Evolutionary conservation across 2,888 invertebrate genomes (phyloP), one percentile per base, ranked within the genome.

Genomic region (Diaprepes abbreviatus): DNA sequence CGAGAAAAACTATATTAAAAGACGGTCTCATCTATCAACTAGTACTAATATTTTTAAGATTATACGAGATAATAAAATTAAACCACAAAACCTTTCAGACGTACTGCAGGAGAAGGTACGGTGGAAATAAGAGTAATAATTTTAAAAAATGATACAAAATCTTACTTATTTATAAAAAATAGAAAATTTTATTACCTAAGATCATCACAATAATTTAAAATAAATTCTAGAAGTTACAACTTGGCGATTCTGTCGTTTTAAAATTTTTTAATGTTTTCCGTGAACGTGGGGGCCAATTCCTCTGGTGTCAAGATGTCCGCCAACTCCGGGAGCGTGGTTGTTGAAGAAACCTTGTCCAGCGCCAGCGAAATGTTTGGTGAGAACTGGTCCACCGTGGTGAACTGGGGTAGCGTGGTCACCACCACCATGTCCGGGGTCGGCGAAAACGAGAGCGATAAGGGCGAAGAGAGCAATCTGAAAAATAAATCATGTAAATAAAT

Each of bases 251-350:
- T 38, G 54, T 43, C 54, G 40, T 14, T 58, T 28, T 28, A 28
- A 24, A n/a, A 10, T 24, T 40, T 16, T 19, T 38, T 57, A 57
- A 19, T 55, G 19, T n/a, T 33, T 17, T 31, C 33, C 50, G 14
- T 16, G 9, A 19, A 68, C 40, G 24, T 68, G 68, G 21, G 76
- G 69, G 16, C 74, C 71, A 38, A 73, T 66, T 3, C 76, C 70
- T 72, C 74, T 74, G 70, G 70, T 64, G 17, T 72, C 17, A 10
- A 65, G 24, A 12, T 50, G 65, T 5, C 59, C 69, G 4, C 52
- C 54, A 17, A 69, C 58, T 35, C 75, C 33, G 12, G 77, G 77
- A 17, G 77, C 74, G 17, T 76, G 73, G 66, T 75, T 74, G 43
- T 62, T 60, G 48, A 66, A 66, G 33, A 48, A 17, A 38, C 77